These are phyloP conservation scores for Ormyrus thymus DNA, from an alignment of 2,888 invertebrate genomes.

Conservation along the genomic window DNA sequence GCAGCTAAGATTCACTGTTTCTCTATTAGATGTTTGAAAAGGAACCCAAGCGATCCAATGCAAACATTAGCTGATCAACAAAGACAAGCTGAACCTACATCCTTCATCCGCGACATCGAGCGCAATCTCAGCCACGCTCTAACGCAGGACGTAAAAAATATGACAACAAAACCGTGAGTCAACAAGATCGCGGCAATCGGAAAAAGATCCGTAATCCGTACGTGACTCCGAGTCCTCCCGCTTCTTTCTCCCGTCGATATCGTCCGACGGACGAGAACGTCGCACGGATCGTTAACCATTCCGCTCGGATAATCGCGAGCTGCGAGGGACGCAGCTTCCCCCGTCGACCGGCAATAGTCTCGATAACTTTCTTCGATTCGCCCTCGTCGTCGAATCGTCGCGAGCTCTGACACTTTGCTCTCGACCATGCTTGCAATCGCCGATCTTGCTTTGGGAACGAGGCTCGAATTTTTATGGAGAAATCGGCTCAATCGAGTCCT, in stretches of 20 bases:
- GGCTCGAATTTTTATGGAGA: background rate
- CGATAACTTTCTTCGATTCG: constrained; percentile 57
- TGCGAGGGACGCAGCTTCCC: constrained; percentile 28
- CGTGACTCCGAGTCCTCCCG: constrained; percentile 26
- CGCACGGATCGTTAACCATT: constrained; percentile 64
- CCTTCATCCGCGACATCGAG: too few relatives aligned
- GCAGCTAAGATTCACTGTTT: too few relatives aligned
- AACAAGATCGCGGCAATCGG: constrained; percentile 31
- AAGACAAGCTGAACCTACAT: too few relatives aligned
- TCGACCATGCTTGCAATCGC: background rate
- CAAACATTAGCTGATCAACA: too few relatives aligned
- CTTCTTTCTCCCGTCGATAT: constrained; percentile 24
- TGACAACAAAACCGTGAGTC: constrained; percentile 18
- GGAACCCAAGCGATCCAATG: too few relatives aligned
- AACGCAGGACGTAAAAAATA: background rate
- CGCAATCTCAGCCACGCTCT: background rate
- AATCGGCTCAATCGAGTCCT: background rate
- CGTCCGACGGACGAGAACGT: constrained; percentile 43
- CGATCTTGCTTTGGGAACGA: background rate
- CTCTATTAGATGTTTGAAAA: too few relatives aligned
- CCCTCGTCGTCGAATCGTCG: constrained; percentile 41
- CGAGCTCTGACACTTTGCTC: constrained; percentile 49
- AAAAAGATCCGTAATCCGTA: constrained; percentile 40
- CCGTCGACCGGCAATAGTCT: constrained; percentile 54
- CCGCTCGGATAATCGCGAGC: constrained; percentile 59